Percentiles rank a stretch among this genome's conserved stretches.
These are phyloP conservation scores for Drosophila anceps DNA, from an alignment of 2,888 invertebrate genomes.

Conservation along the genomic window DNA sequence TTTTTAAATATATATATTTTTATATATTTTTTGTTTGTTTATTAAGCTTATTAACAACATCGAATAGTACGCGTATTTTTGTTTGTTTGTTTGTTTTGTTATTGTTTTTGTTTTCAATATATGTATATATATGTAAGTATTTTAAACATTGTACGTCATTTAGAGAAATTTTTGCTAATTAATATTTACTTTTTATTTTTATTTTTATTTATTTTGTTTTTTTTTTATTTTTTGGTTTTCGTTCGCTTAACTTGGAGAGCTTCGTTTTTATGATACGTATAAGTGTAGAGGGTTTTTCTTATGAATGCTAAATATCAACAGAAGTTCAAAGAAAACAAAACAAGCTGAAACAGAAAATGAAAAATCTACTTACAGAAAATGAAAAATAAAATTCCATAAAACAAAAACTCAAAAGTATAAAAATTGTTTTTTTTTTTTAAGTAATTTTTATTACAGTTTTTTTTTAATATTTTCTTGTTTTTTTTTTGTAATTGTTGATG, in stretches of 20 bases:
- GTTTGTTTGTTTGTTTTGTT: conserved; percentile 37
- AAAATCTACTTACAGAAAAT: conserved; percentile 17
- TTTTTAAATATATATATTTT: conserved; percentile 30
- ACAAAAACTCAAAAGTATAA: conserved; percentile 36
- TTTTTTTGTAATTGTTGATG: conserved; percentile 45
- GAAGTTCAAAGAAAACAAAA: conserved; percentile 23
- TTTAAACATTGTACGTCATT: conserved; percentile 76
- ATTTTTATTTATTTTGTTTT: conserved; percentile 57
- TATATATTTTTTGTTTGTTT: conserved; percentile 18
- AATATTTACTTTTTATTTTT: conserved; percentile 65
- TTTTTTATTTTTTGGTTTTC: conserved; percentile 55
- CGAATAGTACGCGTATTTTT: conserved; percentile 75
- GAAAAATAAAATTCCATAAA: conserved; percentile 18
- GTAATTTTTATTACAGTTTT: conserved; percentile 49
- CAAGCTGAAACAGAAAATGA: conserved; percentile 40
- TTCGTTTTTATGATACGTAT: conserved; percentile 83
- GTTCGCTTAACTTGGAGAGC: conserved; percentile 81
- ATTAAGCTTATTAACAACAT: conserved; percentile 79
- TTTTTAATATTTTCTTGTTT: conserved; percentile 10
- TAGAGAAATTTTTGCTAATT: conserved; percentile 82
- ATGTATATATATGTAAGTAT: conserved; percentile 57
- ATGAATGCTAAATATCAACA: conserved; percentile 40
- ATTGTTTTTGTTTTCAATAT: conserved; percentile 57
- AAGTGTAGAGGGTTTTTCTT: conserved; percentile 62
- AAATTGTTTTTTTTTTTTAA: conserved; percentile 28